phyloP scores from a whole-genome alignment of 2,888 invertebrate genomes.

The Tridacna crocea region DNA sequence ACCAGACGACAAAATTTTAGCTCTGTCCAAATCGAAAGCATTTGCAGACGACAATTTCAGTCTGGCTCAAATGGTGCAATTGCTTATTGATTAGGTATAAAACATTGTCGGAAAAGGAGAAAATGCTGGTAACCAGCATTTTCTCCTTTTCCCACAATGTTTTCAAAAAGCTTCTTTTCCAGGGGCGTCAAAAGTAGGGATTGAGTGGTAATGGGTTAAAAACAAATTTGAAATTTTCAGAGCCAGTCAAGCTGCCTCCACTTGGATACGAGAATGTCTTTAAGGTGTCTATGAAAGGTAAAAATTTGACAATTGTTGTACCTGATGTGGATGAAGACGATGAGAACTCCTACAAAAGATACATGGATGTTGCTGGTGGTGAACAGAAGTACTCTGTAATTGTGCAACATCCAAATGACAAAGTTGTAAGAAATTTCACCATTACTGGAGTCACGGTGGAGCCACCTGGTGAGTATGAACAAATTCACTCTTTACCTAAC shows the following conservation, averaged over 20 bases:
- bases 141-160: no score
- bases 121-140: no score
- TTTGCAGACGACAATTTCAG: no score
- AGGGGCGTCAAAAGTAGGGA: no score
- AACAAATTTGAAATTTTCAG: neutral
- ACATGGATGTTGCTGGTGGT: neutral
- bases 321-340: conserved; percentile 27
- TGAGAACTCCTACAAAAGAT: conserved; percentile 11
- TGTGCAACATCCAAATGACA: conserved; percentile 37
- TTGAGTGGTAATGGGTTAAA: no score
- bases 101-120: no score
- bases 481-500: neutral
- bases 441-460: conserved; percentile 30
- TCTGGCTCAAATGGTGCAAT: no score
- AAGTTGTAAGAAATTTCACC: conserved; percentile 31
- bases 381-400: conserved; percentile 1
- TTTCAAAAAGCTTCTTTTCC: no score
- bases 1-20: no score
- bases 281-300: conserved; percentile 1
- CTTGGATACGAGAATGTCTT: neutral
- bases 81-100: no score
- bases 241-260: conserved; percentile 6
- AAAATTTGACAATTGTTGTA: conserved; percentile 36
- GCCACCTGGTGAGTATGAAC: conserved; percentile 33
- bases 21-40: no score